Evolutionary conservation across 2,888 invertebrate genomes (phyloP).

Genomic region (Hypena proboscidalis): DNA sequence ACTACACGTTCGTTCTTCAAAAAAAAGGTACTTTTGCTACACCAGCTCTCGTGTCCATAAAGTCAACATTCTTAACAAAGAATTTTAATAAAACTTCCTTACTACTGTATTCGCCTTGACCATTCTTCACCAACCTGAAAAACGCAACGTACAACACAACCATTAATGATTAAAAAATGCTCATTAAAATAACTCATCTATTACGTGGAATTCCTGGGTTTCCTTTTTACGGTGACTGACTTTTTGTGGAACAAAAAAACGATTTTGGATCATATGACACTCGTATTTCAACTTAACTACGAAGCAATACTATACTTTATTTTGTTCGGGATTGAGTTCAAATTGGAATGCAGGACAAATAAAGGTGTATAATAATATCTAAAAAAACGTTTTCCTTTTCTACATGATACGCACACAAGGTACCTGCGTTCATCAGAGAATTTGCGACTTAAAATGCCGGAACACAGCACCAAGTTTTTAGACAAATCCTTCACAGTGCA

Average conservation of each 20-base stretch:
- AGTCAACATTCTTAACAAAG: constrained; percentile 44
- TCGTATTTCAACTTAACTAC: constrained; percentile 9
- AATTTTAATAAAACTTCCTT: constrained; percentile 79
- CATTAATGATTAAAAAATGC: constrained; percentile 62
- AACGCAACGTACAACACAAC: constrained; percentile 61
- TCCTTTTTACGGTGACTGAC: constrained; percentile 60
- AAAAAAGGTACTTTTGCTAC: neutral
- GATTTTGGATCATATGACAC: constrained; percentile 42
- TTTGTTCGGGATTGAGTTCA: neutral
- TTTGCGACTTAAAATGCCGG: too few species aligned
- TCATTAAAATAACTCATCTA: constrained; percentile 79
- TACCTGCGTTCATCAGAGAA: too few species aligned
- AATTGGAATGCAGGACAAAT: constrained; percentile 1
- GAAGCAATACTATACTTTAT: constrained; percentile 11
- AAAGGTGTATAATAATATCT: constrained; percentile 36
- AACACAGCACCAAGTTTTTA: too few species aligned
- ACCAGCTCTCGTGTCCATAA: constrained; percentile 22
- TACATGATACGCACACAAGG: too few species aligned
- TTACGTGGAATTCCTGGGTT: constrained; percentile 64
- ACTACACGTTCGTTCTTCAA: neutral
- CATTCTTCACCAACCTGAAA: constrained; percentile 52
- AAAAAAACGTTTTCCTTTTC: too few species aligned
- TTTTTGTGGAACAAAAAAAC: constrained; percentile 54
- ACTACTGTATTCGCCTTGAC: constrained; percentile 41
- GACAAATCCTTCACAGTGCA: too few species aligned